These are phyloP conservation scores for Cydia fagiglandana DNA, from an alignment of 1,140 invertebrate species.

Conservation along the genomic window DNA sequence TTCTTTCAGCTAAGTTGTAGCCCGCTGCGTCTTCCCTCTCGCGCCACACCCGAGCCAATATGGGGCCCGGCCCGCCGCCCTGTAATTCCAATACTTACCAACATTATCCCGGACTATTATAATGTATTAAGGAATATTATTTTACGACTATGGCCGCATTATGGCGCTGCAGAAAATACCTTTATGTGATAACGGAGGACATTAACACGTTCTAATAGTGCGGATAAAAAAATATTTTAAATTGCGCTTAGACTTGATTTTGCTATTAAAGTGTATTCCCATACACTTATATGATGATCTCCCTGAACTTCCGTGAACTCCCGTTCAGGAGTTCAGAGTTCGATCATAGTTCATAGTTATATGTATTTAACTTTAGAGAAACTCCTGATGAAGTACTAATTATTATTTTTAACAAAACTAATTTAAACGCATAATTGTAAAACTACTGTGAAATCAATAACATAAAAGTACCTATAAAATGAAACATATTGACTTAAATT, in stretches of 20 bases:
- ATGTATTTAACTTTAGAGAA: no score
- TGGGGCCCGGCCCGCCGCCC: conserved; percentile 66
- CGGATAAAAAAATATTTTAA: conserved; percentile 11
- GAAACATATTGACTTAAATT: no score
- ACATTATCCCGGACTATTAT: conserved; percentile 78
- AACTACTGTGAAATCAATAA: no score
- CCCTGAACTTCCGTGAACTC: no score
- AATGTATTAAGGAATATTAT: conserved; percentile 79
- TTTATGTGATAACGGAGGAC: conserved; percentile 42
- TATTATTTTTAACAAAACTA: no score
- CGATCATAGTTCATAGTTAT: no score
- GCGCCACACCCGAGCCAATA: conserved; percentile 50
- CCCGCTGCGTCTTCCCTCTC: conserved; percentile 38
- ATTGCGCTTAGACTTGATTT: background rate
- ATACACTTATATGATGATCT: no score
- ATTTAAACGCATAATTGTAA: no score
- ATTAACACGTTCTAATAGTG: conserved; percentile 33
- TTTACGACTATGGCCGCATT: conserved; percentile 64
- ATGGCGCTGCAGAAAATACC: conserved; percentile 65
- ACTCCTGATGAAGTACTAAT: no score
- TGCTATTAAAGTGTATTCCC: background rate
- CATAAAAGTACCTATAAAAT: no score
- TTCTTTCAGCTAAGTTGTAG: background rate
- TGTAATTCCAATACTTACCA: conserved; percentile 78
- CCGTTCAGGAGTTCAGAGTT: no score